Percentiles rank a stretch among this genome's conserved stretches.
phyloP scores from a whole-genome alignment of 2,888 invertebrate species.

The Nemurella pictetii region DNA sequence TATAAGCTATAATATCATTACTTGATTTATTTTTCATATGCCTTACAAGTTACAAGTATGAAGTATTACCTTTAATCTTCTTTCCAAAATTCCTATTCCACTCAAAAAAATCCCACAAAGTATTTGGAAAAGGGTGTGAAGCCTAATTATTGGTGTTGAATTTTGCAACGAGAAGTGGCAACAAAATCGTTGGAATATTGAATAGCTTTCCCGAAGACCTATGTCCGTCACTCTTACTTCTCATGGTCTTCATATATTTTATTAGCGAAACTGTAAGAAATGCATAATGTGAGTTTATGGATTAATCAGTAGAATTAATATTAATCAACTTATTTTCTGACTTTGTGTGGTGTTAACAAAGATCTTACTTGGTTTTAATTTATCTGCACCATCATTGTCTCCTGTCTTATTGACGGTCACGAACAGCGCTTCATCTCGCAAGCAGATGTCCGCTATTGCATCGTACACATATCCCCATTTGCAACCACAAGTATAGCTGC shows the following conservation, averaged over 20 bases:
- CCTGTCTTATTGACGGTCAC: neutral
- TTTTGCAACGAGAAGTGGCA: neutral
- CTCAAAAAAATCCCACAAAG: too few species aligned
- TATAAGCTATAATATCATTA: too few species aligned
- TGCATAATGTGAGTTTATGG: too few species aligned
- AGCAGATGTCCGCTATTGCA: conserved; percentile 45
- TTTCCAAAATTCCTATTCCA: too few species aligned
- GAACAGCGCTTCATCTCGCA: conserved; percentile 46
- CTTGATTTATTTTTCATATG: too few species aligned
- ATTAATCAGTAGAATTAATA: neutral
- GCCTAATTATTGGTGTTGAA: too few species aligned
- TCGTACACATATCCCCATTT: conserved; percentile 55
- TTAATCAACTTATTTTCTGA: neutral
- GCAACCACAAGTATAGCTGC: conserved; percentile 57
- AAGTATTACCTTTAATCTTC: too few species aligned
- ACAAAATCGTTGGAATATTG: neutral
- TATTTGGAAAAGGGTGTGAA: too few species aligned
- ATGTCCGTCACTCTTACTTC: neutral
- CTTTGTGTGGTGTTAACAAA: neutral
- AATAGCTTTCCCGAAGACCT: neutral
- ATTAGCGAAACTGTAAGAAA: neutral
- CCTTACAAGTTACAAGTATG: too few species aligned
- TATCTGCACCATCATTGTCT: neutral
- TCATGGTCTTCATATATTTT: neutral
- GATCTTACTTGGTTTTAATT: neutral